Evolutionary conservation across 2,888 invertebrate genomes (phyloP), one percentile per base, ranked within the genome.

Genomic region (Gonocerus acuteangulatus): DNA sequence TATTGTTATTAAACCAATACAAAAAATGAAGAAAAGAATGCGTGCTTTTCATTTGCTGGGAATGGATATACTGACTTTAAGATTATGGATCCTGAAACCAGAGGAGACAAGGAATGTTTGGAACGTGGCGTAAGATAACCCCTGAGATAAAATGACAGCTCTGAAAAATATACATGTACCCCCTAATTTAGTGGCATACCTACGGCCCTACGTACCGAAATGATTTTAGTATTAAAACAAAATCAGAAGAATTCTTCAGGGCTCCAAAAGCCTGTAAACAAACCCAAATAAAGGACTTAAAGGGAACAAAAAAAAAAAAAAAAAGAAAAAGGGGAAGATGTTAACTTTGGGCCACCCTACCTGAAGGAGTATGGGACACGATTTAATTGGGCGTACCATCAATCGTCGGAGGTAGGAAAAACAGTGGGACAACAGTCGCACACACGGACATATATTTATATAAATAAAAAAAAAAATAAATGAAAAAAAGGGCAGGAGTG

Each of bases 321-420:
- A 42, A 21, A 15, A 23, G 42, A n/a, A 15, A 21, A 15, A 39
- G 42, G 9, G 13, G 19, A 36, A 18, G 54, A 54, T 54, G 52
- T 21, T 39, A 36, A 52, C 21, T 22, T 51, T 21, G 15, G 54
- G 42, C 54, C 54, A 54, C 54, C 54, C 54, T 54, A 22, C 39
- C 42, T n/a, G 42, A 21, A 42, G 39, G 19, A 47, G 36, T 15
- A 39, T 52, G 52, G 54, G 54, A 54, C 54, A 54, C 54, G 42
- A 39, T 54, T 54, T 54, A 54, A 54, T 54, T 54, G 54, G 54
- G 23, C 22, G 42, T 16, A 42, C 15, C 42, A 54, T 54, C 54
- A 42, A 54, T 54, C 54, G 7, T 54, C 3, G 4, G 19, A 39
- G 52, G 36, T 51, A 19, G 47, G 47, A 47, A 19, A 19, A 47